These are phyloP conservation scores for Bombus soroeensis DNA, from an alignment of 1,140 invertebrate species.

Conservation along the genomic window DNA sequence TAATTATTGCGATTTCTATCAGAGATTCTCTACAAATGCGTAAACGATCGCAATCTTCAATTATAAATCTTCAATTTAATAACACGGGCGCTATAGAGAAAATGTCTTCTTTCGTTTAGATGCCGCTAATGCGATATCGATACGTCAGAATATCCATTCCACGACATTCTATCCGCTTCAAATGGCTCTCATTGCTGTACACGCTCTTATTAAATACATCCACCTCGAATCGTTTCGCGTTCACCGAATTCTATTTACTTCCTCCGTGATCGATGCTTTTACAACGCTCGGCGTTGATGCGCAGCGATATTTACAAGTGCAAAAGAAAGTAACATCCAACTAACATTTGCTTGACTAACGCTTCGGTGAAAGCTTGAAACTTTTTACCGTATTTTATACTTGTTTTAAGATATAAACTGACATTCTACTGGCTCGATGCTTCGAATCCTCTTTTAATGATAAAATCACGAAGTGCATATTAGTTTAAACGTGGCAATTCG, in stretches of 20 bases:
- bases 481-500: too few relatives aligned
- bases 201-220: too few relatives aligned
- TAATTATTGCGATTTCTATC: not conserved
- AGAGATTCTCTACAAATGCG: not conserved
- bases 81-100: not conserved
- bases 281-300: slow-evolving; percentile 6
- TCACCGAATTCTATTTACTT: slow-evolving; percentile 7
- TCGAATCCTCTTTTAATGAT: too few relatives aligned
- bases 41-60: not conserved
- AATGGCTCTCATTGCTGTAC: too few relatives aligned
- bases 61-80: not conserved
- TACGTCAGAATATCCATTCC: too few relatives aligned
- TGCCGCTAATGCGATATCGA: too few relatives aligned
- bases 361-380: slow-evolving; percentile 52
- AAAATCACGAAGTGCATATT: not conserved
- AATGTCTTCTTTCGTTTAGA: too few relatives aligned
- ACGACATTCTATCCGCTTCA: too few relatives aligned
- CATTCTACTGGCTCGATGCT: not conserved
- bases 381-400: slow-evolving; percentile 48
- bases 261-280: not conserved
- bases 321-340: slow-evolving; percentile 55
- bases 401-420: not conserved
- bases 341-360: slow-evolving; percentile 22
- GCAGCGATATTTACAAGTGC: slow-evolving; percentile 4
- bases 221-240: not conserved